Base-by-base conservation (phyloP, 2,888 invertebrate species). In the Drosophila prostipennis region DNA sequence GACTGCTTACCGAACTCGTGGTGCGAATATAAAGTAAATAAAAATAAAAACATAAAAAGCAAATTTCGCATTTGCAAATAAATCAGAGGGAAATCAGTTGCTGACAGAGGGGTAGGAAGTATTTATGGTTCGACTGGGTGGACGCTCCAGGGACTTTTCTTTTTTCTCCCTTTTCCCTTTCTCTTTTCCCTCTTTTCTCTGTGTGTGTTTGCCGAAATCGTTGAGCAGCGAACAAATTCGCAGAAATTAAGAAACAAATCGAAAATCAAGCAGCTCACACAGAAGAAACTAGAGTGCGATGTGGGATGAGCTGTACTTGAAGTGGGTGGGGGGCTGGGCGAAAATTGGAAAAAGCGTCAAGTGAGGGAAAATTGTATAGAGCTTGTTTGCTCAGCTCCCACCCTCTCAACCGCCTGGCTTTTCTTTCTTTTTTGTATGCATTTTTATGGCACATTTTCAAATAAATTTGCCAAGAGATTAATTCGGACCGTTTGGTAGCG, bases 1-100 rank as follows among this genome's bases (percentile, higher is more conserved):
- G 56, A 58, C 67, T 78, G 72, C 61, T 69, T 60, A 37, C 56
- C 36, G 69, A 69, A 71, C 68, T 77, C 87, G 88, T 85, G 84
- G 84, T 82, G 88, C 86, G 84, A 85, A 85, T 85, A 85, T 71
- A 85, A 85, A 85, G 84, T 85, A 87, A 85, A 87, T 78, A 85
- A 79, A 79, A 84, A 87, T 87, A 85, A 70, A 84, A 85, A 82
- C 86, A 88, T 80, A 80, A 88, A 88, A 85, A 86, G 81, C 75
- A 86, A 88, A 86, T 84, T 69, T 86, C 85, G 87, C 88, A 86
- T 86, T 88, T 83, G 87, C 87, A 86, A 86, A 86, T 86, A 86
- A 86, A 88, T 87, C 85, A 88, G 88, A 84, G 72, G 89, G 70
- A 85, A 85, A 85, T 85, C 84, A 85, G 89, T 85, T 87, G 84